Base-by-base conservation (phyloP, 2,888 invertebrate genomes). In the Phasia obesa region DNA sequence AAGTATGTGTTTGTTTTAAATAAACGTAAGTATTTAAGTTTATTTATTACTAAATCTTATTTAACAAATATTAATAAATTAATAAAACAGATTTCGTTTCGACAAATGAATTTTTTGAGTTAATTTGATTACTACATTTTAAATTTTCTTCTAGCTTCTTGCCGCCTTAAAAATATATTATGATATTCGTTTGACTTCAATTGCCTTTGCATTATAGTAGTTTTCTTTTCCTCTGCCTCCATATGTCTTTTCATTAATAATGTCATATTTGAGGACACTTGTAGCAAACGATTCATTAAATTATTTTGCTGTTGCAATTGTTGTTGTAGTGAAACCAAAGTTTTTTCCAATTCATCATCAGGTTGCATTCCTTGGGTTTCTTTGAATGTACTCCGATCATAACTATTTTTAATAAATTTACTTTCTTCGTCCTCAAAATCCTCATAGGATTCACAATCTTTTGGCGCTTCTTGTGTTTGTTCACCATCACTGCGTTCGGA, bases 211-310 rank as follows among this genome's bases (percentile, higher is more conserved):
- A 81, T 67, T 49, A 73, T 5, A 21, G 53, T n/a, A 0, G 60
- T 67, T 67, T 67, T 77, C 2, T 17, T 77, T 35, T 81, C 71
- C 21, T 55, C 67, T 11, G 71, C 81, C 7, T 38, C 44, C 11
- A 73, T 44, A 47, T 77, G 71, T 21, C 81, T 44, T 17, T 67
- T 62, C 77, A 81, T 73, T 42, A 81, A 23, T 35, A 44, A 6
- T 2, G 76, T 5, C 38, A 81, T 59, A 19, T 38, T 71, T 35
- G 70, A n/a, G 4, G 65, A 67, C 0, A 69, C 60, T 47, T 60
- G 25, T 23, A 67, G 19, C 23, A 77, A 69, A 11, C 69, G 55
- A 11, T 55, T 17, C 57, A 77, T 55, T 42, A 81, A 13, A 42
- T 60, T 60, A 27, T 67, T 67, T 38, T 81, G 76, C 25, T 69